Conservation (phyloP, 2,797 vertebrate species). For the Paedocypris micromegethes region DNA sequence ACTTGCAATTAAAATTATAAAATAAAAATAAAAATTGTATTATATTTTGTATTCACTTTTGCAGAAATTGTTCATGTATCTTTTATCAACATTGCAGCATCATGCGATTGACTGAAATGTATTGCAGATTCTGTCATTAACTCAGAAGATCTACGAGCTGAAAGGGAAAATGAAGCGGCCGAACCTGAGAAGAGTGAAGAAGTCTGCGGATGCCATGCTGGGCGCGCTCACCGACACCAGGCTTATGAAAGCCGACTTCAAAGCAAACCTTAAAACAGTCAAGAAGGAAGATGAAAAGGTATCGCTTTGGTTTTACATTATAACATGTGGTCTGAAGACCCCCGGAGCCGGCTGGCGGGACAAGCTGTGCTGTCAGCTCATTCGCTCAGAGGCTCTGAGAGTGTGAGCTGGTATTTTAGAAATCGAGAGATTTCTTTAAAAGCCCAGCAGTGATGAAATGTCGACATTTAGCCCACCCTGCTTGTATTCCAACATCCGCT, state of each 20-base stretch:
- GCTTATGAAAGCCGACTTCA: slow-evolving; percentile 56
- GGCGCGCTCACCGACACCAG: slow-evolving; percentile 55
- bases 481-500: slow-evolving; percentile 2
- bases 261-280: slow-evolving; percentile 60
- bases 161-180: slow-evolving; percentile 61
- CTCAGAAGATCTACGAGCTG: slow-evolving; percentile 55
- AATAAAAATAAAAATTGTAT: no score
- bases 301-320: slow-evolving; percentile 11
- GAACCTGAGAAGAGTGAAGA: slow-evolving; percentile 56
- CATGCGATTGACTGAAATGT: neutral
- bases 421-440: slow-evolving; percentile 25
- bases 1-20: no score
- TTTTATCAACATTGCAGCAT: no score
- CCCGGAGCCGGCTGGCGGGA: neutral
- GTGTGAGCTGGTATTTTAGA: slow-evolving; percentile 1
- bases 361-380: slow-evolving; percentile 11
- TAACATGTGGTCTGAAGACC: slow-evolving; percentile 1
- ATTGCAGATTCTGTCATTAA: slow-evolving; percentile 54
- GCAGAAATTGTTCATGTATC: no score
- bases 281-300: slow-evolving; percentile 63
- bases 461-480: slow-evolving; percentile 7
- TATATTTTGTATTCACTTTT: no score
- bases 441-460: slow-evolving; percentile 10
- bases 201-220: slow-evolving; percentile 55
- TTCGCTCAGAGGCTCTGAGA: slow-evolving; percentile 18